These are phyloP conservation scores for Arvicanthis niloticus DNA, from an alignment of 2,113 vertebrate species.

Conservation along the genomic window DNA sequence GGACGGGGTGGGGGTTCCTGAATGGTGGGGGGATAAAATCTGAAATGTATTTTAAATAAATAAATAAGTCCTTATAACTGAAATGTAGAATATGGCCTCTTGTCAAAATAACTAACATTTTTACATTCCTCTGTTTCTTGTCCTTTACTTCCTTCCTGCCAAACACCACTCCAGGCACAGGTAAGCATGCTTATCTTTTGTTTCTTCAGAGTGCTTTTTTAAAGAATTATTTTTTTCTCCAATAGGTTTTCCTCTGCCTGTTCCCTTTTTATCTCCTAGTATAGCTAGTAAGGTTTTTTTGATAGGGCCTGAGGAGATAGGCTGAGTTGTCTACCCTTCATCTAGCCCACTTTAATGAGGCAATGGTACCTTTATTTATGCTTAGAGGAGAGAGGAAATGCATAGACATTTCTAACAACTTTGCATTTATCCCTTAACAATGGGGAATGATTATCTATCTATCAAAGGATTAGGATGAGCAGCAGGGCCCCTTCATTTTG, in stretches of 20 bases:
- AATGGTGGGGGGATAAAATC: too few species aligned
- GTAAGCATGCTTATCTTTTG: constrained; percentile 82
- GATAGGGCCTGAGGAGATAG: background rate
- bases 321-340: background rate
- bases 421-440: background rate
- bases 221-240: background rate
- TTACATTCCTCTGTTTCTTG: constrained; percentile 44
- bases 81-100: background rate
- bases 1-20: too few species aligned
- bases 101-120: constrained; percentile 27
- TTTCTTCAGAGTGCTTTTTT: background rate
- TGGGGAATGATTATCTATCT: background rate
- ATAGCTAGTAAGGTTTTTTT: background rate
- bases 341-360: background rate
- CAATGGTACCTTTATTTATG: background rate
- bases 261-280: background rate
- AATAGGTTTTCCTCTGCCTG: background rate
- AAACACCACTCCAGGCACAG: constrained; percentile 85
- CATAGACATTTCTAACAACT: background rate
- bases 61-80: background rate
- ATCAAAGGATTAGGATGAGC: background rate
- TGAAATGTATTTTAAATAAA: too few species aligned
- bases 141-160: constrained; percentile 31
- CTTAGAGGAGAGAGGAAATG: background rate
- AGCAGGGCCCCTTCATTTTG: background rate